A percentile compares a stretch with the other conserved stretches of the same genome.
Conservation (phyloP, 2,888 invertebrate genomes). For the Sialis lutaria region DNA sequence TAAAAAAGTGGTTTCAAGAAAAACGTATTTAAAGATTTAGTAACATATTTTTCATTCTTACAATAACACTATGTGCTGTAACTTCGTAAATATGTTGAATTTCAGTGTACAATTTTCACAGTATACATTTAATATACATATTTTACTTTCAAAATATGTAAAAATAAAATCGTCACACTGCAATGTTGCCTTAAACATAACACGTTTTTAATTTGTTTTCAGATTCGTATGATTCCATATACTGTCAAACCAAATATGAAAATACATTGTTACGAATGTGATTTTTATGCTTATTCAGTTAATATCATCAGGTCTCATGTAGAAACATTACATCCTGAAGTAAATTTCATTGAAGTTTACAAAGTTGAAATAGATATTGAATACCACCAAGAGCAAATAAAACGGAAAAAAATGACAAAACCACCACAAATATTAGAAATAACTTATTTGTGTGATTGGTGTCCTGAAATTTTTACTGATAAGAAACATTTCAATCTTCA, state of each 20-base stretch:
- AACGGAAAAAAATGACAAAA: conserved; percentile 13
- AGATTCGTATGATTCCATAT: neutral
- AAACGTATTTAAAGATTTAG: no score
- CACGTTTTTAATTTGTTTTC: no score
- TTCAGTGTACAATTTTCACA: no score
- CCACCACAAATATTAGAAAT: conserved; percentile 8
- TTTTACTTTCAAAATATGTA: no score
- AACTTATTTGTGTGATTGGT: conserved; percentile 17
- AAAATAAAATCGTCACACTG: no score
- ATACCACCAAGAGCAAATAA: conserved; percentile 14
- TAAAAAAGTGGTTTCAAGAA: no score
- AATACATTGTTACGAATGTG: conserved; percentile 16
- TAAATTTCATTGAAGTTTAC: conserved; percentile 14
- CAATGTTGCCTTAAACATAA: no score
- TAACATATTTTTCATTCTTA: no score
- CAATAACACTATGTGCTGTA: no score
- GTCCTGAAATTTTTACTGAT: conserved; percentile 19
- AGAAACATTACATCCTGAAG: conserved; percentile 14
- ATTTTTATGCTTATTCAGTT: conserved; percentile 12
- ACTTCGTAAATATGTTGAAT: no score
- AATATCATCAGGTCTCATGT: conserved; percentile 15
- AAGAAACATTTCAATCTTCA: conserved; percentile 20
- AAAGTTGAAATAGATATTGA: conserved; percentile 14
- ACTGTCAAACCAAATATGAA: neutral
- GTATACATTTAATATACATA: no score